These are phyloP conservation scores for Quadriops clusia DNA, from an alignment of 2,888 invertebrate species.

Conservation along the genomic window DNA sequence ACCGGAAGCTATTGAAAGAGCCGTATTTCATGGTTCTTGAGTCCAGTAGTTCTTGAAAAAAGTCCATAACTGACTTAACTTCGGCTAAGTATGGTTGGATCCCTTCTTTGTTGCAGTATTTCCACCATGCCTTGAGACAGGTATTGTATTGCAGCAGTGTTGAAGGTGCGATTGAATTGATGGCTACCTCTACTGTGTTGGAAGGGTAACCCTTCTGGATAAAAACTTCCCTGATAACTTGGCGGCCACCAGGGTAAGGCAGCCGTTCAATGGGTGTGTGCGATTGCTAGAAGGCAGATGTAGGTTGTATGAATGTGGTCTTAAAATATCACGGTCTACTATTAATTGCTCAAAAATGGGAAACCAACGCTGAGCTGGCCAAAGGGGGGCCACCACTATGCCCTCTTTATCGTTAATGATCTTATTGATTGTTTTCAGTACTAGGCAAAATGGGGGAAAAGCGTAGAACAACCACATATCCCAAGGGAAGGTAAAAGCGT, in stretches of 20 bases:
- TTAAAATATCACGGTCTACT: slow-evolving; percentile 10
- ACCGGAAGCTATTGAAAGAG: too few relatives aligned
- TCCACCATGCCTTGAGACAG: slow-evolving; percentile 7
- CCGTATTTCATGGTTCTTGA: too few relatives aligned
- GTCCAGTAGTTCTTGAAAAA: too few relatives aligned
- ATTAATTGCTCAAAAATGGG: slow-evolving; percentile 5
- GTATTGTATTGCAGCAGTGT: slow-evolving; percentile 6
- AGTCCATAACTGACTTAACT: too few relatives aligned
- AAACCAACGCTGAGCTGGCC: slow-evolving; percentile 18
- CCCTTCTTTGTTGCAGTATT: too few relatives aligned
- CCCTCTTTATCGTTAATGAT: slow-evolving; percentile 15
- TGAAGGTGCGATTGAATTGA: slow-evolving; percentile 5
- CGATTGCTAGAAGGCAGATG: slow-evolving; percentile 2
- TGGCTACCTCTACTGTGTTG: slow-evolving; percentile 1
- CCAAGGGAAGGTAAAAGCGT: slow-evolving; percentile 7
- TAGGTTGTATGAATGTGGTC: slow-evolving; percentile 13
- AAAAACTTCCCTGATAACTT: slow-evolving; percentile 4
- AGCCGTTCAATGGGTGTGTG: slow-evolving; percentile 5
- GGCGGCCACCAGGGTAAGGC: slow-evolving; percentile 10
- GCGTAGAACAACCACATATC: slow-evolving; percentile 4
- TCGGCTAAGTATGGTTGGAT: too few relatives aligned
- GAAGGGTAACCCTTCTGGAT: slow-evolving; percentile 1
- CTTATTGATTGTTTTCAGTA: slow-evolving; percentile 15
- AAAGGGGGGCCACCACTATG: slow-evolving; percentile 19
- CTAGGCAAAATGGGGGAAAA: slow-evolving; percentile 6